Conservation (phyloP, 2,797 vertebrate species). For the Phalloptychus januarius region DNA sequence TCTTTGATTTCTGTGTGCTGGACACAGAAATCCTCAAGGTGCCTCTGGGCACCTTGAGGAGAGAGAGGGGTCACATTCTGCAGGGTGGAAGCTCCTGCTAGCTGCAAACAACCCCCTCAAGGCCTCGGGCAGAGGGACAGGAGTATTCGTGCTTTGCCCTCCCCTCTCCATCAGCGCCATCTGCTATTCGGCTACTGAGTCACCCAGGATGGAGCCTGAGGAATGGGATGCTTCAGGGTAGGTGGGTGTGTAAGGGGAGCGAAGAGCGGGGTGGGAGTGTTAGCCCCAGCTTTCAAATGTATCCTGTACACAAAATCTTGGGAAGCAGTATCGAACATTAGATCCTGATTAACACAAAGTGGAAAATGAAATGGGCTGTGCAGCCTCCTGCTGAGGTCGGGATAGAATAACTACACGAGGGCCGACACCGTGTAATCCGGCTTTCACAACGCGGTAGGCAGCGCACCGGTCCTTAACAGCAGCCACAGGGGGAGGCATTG, state of each 20-base stretch:
- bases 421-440: slow-evolving; percentile 68
- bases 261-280: background rate
- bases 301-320: slow-evolving; percentile 40
- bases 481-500: slow-evolving; percentile 71
- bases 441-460: slow-evolving; percentile 69
- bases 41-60: slow-evolving; percentile 63
- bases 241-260: background rate
- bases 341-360: slow-evolving; percentile 74
- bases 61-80: slow-evolving; percentile 76
- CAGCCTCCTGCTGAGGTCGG: slow-evolving; percentile 64
- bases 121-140: slow-evolving; percentile 65
- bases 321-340: slow-evolving; percentile 53
- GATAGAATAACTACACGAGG: slow-evolving; percentile 71
- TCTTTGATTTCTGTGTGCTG: slow-evolving; percentile 72
- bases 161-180: slow-evolving; percentile 68
- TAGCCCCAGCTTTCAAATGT: background rate
- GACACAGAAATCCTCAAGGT: too few relatives aligned
- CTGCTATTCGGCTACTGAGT: slow-evolving; percentile 75
- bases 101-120: slow-evolving; percentile 62
- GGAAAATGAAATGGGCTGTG: slow-evolving; percentile 74
- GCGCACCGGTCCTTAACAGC: slow-evolving; percentile 66
- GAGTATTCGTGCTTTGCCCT: slow-evolving; percentile 45
- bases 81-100: slow-evolving; percentile 60
- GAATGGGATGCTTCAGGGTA: slow-evolving; percentile 61
- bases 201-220: slow-evolving; percentile 71